Base-by-base conservation (phyloP, 2,888 invertebrate species). In the Amiota communis region DNA sequence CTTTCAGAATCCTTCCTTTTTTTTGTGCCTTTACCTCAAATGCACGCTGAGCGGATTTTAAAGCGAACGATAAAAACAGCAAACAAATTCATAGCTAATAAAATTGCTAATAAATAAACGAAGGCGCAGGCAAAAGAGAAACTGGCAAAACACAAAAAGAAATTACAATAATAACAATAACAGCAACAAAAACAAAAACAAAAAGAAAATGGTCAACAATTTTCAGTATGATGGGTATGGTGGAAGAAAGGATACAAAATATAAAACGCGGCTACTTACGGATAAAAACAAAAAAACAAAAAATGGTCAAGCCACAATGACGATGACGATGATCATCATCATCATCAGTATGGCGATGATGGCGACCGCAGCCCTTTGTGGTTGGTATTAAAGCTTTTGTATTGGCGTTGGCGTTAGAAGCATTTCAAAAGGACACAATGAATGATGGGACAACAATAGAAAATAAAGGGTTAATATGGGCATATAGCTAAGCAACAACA, bases 71-170 rank as follows among this genome's bases (percentile, higher is more conserved):
- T 85, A 83, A 83, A 85, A 83, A 83, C 15, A 59, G 59, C 86
- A 85, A 85, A 83, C 83, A 85, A 83, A 83, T 83, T 83, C 83
- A 83, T 84, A 83, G 83, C 83, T 83, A 83, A 83, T 83, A 83
- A 83, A 83, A 83, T 83, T 84, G 84, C 83, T 85, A 83, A 83
- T 83, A 83, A 83, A 83, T 83, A 83, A 83, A 84, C 86, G 83
- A 82, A 86, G 46, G 36, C 36, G 8, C 36, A 36, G 36, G 36
- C 36, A 36, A 36, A 36, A 36, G 36, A 36, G 8, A 36, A 36
- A 6, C 6, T 36, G 36, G 8, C 53, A 51, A n/a, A 20, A 51
- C 46, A 56, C 0, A 70, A 70, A 13, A n/a, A 64, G 20, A 69
- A 69, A 69, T 36, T 23, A 56, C 53, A 12, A 53, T 20, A 36